phyloP scores from a whole-genome alignment of 2,888 invertebrate genomes.

The Shargacucullia verbasci region DNA sequence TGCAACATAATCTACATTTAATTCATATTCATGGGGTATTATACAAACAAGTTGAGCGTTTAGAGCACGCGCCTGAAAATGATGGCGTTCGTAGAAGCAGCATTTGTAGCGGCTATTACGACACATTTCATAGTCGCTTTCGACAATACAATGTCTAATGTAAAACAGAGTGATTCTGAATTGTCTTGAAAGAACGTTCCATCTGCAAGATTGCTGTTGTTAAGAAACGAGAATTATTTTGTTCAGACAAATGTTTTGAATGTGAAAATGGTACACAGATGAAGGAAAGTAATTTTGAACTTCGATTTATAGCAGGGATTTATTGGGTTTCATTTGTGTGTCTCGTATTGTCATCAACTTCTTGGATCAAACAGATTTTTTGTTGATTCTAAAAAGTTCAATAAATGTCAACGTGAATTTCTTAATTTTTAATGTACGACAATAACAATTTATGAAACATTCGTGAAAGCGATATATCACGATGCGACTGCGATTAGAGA shows the following conservation, averaged over 20 bases:
- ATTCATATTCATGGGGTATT: conserved; percentile 54
- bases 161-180: conserved; percentile 56
- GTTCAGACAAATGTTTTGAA: conserved; percentile 18
- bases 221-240: conserved; percentile 36
- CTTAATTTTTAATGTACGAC: conserved; percentile 8
- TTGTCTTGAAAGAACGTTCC: conserved; percentile 48
- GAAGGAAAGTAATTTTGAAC: conserved; percentile 5
- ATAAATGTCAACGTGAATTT: conserved; percentile 11
- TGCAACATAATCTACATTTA: conserved; percentile 55
- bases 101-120: conserved; percentile 50
- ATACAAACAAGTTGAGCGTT: conserved; percentile 49
- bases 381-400: background rate
- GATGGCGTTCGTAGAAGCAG: conserved; percentile 46
- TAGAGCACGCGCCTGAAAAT: conserved; percentile 53
- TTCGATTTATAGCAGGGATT: background rate
- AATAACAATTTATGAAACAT: conserved; percentile 30
- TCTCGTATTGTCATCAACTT: background rate
- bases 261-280: conserved; percentile 4
- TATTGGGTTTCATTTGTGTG: background rate
- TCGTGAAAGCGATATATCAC: conserved; percentile 37
- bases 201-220: conserved; percentile 45
- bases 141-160: conserved; percentile 55
- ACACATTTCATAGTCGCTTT: conserved; percentile 55
- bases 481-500: conserved; percentile 49
- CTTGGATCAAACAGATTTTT: background rate